Base-by-base conservation (phyloP, 2,888 invertebrate species). In the Melinopterus prodromus region DNA sequence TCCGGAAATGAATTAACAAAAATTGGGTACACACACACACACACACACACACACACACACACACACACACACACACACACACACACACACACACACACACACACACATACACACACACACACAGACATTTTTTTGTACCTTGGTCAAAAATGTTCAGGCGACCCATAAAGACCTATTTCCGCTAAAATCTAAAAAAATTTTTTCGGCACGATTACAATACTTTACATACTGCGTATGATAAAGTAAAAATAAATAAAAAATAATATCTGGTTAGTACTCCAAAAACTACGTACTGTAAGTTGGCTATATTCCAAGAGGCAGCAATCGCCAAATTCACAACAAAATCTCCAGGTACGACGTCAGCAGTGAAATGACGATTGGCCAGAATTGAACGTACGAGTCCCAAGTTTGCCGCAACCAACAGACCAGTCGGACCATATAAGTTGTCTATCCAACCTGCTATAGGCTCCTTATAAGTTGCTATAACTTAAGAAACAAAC, bases 391-490 rank as follows among this genome's bases (percentile, higher is more conserved):
- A 91, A 69, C 93, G 91, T 69, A 95, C 86, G 2, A 97, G 92
- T 80, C 98, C 98, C 36, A 94, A 94, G 0, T 96, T 95, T 3
- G 93, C 93, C 0, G 94, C 95, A 7, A 94, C 91, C 82, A 93
- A 93, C 74, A 92, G 91, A 0, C 93, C 97, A 6, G 96, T 96
- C 0, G 97, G 96, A 3, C 98, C 98, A 86, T 97, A 98, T 84
- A 96, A 91, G 86, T 97, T 98, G 89, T 98, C 97, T 15, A 97
- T 95, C 97, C 97, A 98, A 1, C 96, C 97, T 81, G 93, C 90
- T 0, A 94, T 89, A 0, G 96, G 95, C 86, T 95, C 95, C 74
- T 92, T 92, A 84, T 93, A 94, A 0, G 95, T 92, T 3, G 93
- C 92, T 80, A 92, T 90, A 14, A 93, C 93, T 93, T 85, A 6